Conservation (phyloP, 2,113 vertebrate species). For the Heterocephalus glaber region DNA sequence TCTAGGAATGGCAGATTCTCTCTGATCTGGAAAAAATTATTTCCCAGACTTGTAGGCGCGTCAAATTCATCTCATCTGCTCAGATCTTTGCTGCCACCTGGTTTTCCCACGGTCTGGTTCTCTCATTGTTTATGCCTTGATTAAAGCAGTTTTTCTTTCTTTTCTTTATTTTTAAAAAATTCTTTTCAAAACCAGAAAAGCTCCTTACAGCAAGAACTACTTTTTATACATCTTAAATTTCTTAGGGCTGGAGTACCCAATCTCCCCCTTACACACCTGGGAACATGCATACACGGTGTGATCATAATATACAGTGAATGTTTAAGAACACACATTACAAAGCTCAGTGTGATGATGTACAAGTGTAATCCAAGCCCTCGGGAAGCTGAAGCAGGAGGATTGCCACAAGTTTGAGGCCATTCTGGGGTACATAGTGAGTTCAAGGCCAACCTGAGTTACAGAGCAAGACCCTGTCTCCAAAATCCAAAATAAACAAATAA, state of each 20-base stretch:
- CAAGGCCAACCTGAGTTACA: neutral
- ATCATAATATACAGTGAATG: neutral
- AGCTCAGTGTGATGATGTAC: neutral
- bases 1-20: neutral
- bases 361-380: neutral
- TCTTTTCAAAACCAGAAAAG: neutral
- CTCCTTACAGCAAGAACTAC: neutral
- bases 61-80: neutral
- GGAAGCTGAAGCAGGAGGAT: neutral
- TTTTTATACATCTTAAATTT: neutral
- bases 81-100: neutral
- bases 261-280: neutral
- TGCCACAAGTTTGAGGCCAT: neutral
- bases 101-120: neutral
- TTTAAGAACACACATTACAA: neutral
- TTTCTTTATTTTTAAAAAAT: neutral
- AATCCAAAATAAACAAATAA: neutral
- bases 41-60: neutral
- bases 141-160: neutral
- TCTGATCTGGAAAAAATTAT: conserved; percentile 59
- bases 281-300: neutral
- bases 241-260: neutral
- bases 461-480: neutral
- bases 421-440: neutral
- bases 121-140: neutral